Percentiles rank a stretch among this genome's conserved stretches.
Conservation (phyloP, 2,113 vertebrate species). For the Tachuris rubrigastra region DNA sequence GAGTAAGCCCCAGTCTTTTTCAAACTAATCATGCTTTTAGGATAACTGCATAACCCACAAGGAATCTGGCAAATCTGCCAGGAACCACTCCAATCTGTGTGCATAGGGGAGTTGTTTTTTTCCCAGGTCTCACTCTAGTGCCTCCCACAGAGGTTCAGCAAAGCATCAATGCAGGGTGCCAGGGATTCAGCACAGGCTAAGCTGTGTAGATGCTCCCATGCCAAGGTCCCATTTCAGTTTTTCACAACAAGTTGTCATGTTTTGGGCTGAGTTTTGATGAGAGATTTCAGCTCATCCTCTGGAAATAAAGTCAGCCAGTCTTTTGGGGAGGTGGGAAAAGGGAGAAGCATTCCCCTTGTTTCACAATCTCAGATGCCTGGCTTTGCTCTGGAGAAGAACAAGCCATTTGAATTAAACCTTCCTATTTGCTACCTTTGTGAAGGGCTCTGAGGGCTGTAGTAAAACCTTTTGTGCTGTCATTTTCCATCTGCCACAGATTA, state of each 20-base stretch:
- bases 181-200: not conserved
- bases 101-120: not conserved
- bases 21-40: not conserved
- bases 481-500: slow-evolving; percentile 47
- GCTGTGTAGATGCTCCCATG: not conserved
- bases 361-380: not conserved
- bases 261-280: not conserved
- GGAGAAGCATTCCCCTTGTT: not conserved
- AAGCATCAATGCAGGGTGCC: not conserved
- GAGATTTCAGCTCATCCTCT: not conserved
- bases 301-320: not conserved
- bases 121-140: not conserved
- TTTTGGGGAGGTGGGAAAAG: not conserved
- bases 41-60: not conserved
- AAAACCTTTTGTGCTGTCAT: slow-evolving; percentile 40
- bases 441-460: not conserved
- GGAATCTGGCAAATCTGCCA: not conserved
- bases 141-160: not conserved
- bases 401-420: not conserved
- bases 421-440: not conserved
- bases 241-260: not conserved
- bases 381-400: not conserved
- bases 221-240: not conserved
- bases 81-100: not conserved
- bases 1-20: not conserved